Conservation (phyloP, 2,113 vertebrate genomes). For the Oryzias celebensis region DNA sequence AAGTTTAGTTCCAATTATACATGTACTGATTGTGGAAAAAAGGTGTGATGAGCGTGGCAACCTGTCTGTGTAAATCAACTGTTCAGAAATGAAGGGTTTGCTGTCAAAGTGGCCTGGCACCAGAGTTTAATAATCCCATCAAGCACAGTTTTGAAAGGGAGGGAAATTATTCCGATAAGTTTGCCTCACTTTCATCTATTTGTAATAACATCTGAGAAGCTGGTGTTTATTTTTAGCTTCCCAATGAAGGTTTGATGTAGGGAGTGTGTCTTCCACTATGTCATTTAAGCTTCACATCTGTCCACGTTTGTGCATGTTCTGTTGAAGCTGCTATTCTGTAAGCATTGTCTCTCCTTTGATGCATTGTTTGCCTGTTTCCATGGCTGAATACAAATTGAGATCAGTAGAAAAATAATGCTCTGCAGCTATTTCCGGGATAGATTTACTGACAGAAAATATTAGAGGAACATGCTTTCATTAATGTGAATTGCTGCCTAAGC, state of each 20-base stretch:
- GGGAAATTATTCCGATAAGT: constrained; percentile 21
- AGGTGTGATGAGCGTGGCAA: constrained; percentile 55
- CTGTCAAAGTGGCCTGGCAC: constrained; percentile 34
- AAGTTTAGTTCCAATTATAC: constrained; percentile 70
- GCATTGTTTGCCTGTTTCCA: constrained; percentile 14
- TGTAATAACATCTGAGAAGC: constrained; percentile 47
- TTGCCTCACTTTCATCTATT: constrained; percentile 41
- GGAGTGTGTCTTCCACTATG: constrained; percentile 22
- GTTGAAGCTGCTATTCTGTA: constrained; percentile 7
- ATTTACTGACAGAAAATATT: constrained; percentile 57
- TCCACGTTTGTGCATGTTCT: constrained; percentile 14
- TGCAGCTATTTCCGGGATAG: constrained; percentile 15
- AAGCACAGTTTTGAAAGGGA: constrained; percentile 32
- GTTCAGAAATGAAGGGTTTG: constrained; percentile 57
- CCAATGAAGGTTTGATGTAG: constrained; percentile 44
- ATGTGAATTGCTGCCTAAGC: constrained; percentile 44
- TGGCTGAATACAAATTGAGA: constrained; percentile 4
- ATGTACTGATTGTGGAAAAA: constrained; percentile 63
- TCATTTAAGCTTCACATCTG: constrained; percentile 8
- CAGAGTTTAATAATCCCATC: constrained; percentile 49
- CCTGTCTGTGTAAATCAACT: constrained; percentile 55
- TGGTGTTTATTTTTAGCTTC: constrained; percentile 57
- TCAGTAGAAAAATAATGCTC: constrained; percentile 20
- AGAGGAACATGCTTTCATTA: constrained; percentile 61
- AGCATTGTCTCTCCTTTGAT: constrained; percentile 14